These are phyloP conservation scores for Condylura cristata DNA, from an alignment of 2,113 vertebrate species.

Conservation along the genomic window DNA sequence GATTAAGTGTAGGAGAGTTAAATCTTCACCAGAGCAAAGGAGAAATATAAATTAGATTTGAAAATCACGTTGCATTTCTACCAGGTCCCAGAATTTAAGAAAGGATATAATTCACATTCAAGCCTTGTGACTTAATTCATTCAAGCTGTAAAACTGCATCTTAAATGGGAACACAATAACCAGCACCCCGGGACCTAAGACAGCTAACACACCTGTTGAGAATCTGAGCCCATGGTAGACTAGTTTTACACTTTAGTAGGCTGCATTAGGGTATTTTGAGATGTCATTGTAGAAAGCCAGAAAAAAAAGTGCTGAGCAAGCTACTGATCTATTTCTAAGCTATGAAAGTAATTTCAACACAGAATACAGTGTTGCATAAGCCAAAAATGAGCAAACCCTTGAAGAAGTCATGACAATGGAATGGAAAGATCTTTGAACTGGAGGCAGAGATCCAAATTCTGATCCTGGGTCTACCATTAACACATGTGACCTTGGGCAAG, in stretches of 20 bases:
- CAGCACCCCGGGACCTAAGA: background rate
- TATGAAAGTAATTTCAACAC: conserved; percentile 17
- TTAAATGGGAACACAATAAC: background rate
- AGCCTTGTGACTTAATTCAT: background rate
- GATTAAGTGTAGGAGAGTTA: background rate
- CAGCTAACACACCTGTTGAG: background rate
- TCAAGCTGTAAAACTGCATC: background rate
- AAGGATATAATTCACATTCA: background rate
- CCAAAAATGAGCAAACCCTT: conserved; percentile 31
- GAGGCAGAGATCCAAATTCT: conserved; percentile 22
- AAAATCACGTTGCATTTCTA: background rate
- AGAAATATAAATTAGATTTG: conserved; percentile 26
- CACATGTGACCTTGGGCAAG: background rate
- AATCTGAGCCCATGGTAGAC: background rate
- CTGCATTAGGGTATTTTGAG: background rate
- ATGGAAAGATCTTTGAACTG: background rate
- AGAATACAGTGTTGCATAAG: background rate
- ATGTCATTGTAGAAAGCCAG: background rate
- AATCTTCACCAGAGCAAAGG: conserved; percentile 23
- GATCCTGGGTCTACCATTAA: background rate
- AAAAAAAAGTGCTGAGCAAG: conserved; percentile 6
- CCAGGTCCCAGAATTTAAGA: background rate
- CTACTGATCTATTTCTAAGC: conserved; percentile 11
- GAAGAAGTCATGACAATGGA: background rate
- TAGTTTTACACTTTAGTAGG: background rate